Conservation (phyloP, 2,888 invertebrate species). For the Tetrapedia diversipes region DNA sequence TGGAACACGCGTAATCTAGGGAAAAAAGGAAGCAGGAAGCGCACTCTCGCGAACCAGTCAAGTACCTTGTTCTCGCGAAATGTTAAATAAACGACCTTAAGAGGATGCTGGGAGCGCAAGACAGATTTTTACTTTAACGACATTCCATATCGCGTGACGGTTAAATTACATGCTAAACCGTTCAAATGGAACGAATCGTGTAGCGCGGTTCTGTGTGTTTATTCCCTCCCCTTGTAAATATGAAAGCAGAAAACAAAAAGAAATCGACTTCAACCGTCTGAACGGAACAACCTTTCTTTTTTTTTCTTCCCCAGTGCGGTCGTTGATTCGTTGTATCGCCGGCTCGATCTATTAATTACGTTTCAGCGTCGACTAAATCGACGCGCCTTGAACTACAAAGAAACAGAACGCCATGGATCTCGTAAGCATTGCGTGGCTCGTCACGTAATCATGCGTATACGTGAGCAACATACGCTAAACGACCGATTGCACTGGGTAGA, state of each 20-base stretch:
- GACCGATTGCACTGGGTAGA: constrained; percentile 13
- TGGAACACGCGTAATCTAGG: neutral
- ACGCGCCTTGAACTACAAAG: constrained; percentile 54
- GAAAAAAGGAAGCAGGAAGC: constrained; percentile 20
- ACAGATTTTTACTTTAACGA: constrained; percentile 20
- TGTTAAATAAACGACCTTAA: constrained; percentile 10
- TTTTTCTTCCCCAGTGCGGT: neutral
- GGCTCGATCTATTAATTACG: constrained; percentile 35
- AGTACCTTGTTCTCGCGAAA: neutral
- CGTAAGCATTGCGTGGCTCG: constrained; percentile 53
- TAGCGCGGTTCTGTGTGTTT: constrained; percentile 5
- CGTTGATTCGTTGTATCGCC: constrained; percentile 14
- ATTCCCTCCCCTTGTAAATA: neutral
- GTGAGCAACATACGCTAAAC: constrained; percentile 48
- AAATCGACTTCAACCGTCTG: constrained; percentile 27
- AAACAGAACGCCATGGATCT: constrained; percentile 32
- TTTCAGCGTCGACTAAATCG: constrained; percentile 23
- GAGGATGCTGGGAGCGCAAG: neutral
- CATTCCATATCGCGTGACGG: constrained; percentile 19
- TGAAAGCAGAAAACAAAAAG: constrained; percentile 43
- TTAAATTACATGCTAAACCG: constrained; percentile 32
- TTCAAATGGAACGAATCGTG: constrained; percentile 45
- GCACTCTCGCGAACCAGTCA: neutral
- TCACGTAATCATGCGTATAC: constrained; percentile 58
- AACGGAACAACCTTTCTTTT: constrained; percentile 21